Evolutionary conservation across 2,888 invertebrate species (phyloP).

Genomic region (Xestobium rufovillosum): DNA sequence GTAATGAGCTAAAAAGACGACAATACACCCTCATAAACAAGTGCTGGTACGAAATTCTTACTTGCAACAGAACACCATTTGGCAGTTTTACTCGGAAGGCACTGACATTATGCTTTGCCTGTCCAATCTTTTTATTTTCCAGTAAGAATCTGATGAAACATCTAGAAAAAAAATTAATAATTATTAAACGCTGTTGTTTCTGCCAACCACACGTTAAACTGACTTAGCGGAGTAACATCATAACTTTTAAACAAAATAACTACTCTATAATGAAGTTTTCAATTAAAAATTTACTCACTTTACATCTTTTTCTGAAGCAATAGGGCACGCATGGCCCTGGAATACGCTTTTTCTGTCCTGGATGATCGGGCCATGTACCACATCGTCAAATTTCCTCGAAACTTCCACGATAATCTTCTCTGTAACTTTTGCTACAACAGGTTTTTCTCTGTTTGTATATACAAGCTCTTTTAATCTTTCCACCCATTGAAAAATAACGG

Average conservation of each 20-base stretch:
- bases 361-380: conserved; percentile 54
- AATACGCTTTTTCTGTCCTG: conserved; percentile 74
- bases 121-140: conserved; percentile 62
- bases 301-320: conserved; percentile 57
- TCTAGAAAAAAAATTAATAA: conserved; percentile 40
- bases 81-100: conserved; percentile 53
- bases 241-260: no score
- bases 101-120: conserved; percentile 78
- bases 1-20: no score
- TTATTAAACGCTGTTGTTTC: no score
- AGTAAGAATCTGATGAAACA: conserved; percentile 51
- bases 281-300: conserved; percentile 44
- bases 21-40: no score
- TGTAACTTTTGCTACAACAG: background rate
- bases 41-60: no score
- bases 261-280: conserved; percentile 8
- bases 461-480: conserved; percentile 60
- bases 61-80: conserved; percentile 35
- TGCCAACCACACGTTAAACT: no score
- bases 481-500: conserved; percentile 67
- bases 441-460: background rate
- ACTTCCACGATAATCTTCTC: background rate
- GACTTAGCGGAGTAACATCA: no score
- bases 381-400: conserved; percentile 13
- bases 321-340: conserved; percentile 69